Conservation (phyloP, 2,888 invertebrate genomes). For the Apotomis capreana region DNA sequence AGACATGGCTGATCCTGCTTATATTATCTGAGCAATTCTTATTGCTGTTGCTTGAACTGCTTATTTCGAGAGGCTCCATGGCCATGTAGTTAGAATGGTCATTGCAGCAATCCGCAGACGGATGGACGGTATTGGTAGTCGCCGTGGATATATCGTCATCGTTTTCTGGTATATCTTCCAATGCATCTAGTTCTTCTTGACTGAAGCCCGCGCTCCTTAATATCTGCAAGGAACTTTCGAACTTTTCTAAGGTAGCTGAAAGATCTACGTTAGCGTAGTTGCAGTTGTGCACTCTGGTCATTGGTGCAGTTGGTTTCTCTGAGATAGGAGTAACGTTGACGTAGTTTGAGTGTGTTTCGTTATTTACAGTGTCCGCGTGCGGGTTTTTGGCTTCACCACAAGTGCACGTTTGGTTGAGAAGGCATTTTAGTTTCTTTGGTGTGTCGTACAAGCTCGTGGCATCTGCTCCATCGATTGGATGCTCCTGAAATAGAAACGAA, state of each 20-base stretch:
- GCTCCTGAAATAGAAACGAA: slow-evolving; percentile 66
- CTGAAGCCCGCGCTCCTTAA: slow-evolving; percentile 84
- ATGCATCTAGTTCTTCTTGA: slow-evolving; percentile 80
- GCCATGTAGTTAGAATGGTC: slow-evolving; percentile 73
- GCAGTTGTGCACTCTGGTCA: slow-evolving; percentile 67
- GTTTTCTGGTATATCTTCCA: slow-evolving; percentile 77
- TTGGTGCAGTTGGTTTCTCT: slow-evolving; percentile 49
- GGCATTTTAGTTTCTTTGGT: slow-evolving; percentile 89
- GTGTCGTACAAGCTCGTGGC: slow-evolving; percentile 87
- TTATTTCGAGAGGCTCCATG: slow-evolving; percentile 72
- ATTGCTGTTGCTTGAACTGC: slow-evolving; percentile 70
- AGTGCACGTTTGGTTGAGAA: slow-evolving; percentile 83
- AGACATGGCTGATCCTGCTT: slow-evolving; percentile 81
- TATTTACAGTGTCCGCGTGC: slow-evolving; percentile 60
- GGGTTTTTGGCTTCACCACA: slow-evolving; percentile 83
- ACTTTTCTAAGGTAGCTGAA: slow-evolving; percentile 88
- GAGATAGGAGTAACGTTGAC: slow-evolving; percentile 76
- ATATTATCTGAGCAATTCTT: slow-evolving; percentile 80
- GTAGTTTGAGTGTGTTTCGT: slow-evolving; percentile 74
- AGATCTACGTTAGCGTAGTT: slow-evolving; percentile 91
- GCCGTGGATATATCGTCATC: slow-evolving; percentile 75
- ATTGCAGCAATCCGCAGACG: slow-evolving; percentile 67
- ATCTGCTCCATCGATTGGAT: slow-evolving; percentile 67
- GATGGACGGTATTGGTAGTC: slow-evolving; percentile 71
- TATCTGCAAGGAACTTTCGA: slow-evolving; percentile 89